phyloP scores from a whole-genome alignment of 2,113 vertebrate genomes.

The Rissa tridactyla region DNA sequence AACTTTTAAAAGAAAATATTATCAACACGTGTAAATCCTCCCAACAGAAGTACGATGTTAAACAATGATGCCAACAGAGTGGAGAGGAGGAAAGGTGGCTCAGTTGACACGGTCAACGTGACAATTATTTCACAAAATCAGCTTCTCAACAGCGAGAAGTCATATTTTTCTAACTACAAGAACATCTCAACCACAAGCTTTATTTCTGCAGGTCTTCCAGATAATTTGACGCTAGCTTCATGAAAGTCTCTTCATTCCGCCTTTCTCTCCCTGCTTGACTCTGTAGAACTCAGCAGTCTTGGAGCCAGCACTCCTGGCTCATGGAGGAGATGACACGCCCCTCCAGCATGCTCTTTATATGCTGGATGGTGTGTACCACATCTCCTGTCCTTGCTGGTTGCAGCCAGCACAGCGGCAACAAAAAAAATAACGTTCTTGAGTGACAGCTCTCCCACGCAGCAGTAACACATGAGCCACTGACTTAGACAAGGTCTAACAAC shows the following conservation, averaged over 20 bases:
- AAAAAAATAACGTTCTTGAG: not conserved
- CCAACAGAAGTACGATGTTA: accelerated
- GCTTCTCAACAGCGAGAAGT: not conserved
- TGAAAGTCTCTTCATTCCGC: not conserved
- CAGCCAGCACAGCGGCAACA: not conserved
- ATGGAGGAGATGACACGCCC: not conserved
- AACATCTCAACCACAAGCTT: not conserved
- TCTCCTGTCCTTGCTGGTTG: not conserved
- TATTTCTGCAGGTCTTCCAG: not conserved
- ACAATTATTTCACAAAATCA: not conserved
- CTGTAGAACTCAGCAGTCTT: not conserved
- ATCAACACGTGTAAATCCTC: not conserved
- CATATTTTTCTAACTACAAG: not conserved
- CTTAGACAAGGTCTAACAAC: not conserved
- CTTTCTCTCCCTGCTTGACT: not conserved
- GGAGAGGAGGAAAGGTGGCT: not conserved
- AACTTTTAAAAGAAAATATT: not conserved
- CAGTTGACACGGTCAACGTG: not conserved
- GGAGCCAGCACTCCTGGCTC: not conserved
- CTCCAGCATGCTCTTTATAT: not conserved
- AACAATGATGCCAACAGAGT: not conserved
- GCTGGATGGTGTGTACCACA: not conserved
- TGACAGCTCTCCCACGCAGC: not conserved
- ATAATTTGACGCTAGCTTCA: not conserved
- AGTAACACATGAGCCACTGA: not conserved